Conservation (phyloP, 2,888 invertebrate species). For the Scrobipalpa costella region DNA sequence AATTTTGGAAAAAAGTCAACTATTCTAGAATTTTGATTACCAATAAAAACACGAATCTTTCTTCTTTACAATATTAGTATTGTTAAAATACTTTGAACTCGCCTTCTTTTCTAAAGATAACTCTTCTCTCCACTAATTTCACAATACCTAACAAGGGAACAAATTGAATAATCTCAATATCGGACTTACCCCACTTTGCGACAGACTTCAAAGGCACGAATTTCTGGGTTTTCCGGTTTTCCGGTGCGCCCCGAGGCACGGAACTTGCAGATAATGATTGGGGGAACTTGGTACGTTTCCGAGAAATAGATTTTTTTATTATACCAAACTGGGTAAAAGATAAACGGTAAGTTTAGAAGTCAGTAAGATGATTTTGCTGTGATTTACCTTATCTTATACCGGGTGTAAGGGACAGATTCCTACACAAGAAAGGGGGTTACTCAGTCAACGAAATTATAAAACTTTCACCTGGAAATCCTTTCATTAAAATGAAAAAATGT, state of each 20-base stretch:
- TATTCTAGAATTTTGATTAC: no score
- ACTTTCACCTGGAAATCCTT: no score
- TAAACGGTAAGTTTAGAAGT: neutral
- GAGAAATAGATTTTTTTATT: slow-evolving; percentile 23
- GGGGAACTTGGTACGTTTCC: slow-evolving; percentile 18
- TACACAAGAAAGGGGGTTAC: no score
- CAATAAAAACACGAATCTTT: no score
- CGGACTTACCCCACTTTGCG: slow-evolving; percentile 11
- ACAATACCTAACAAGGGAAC: neutral
- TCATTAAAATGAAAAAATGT: no score
- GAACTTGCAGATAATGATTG: slow-evolving; percentile 26
- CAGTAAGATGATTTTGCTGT: neutral
- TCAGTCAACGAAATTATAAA: no score
- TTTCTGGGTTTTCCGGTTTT: slow-evolving; percentile 10
- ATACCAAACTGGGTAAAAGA: neutral
- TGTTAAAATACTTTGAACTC: no score
- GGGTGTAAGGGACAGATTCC: neutral
- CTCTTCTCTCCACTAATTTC: neutral
- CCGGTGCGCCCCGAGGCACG: slow-evolving; percentile 15
- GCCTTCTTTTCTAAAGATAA: no score
- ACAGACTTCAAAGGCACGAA: slow-evolving; percentile 8
- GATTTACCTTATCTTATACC: no score
- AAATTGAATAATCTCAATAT: neutral
- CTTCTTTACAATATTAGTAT: no score
- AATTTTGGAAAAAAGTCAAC: no score